Evolutionary conservation across 2,888 invertebrate species (phyloP).

Genomic region (Diarsia mendica): DNA sequence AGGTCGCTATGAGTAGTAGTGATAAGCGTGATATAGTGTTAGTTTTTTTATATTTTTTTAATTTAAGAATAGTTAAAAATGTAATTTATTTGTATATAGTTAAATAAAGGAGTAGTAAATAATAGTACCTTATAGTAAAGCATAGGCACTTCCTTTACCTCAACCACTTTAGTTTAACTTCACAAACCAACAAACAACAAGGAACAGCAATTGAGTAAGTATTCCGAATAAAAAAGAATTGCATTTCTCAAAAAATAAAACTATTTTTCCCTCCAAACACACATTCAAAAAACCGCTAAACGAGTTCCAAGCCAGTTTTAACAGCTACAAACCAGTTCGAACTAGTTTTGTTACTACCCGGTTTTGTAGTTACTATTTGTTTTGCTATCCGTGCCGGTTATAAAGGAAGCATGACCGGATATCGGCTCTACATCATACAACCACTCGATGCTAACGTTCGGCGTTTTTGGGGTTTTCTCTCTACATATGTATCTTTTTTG

Average conservation of each 20-base stretch:
- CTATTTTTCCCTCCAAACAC: neutral
- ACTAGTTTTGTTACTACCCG: constrained; percentile 20
- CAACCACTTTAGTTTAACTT: too few relatives aligned
- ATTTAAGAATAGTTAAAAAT: too few relatives aligned
- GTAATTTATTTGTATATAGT: too few relatives aligned
- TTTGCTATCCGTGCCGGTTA: constrained; percentile 35
- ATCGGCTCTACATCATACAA: constrained; percentile 48
- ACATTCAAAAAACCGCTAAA: constrained; percentile 21
- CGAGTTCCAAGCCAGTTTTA: constrained; percentile 26
- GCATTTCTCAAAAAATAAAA: neutral
- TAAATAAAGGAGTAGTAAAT: too few relatives aligned
- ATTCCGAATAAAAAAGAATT: too few relatives aligned
- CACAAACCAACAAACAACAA: too few relatives aligned
- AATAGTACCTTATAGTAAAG: too few relatives aligned
- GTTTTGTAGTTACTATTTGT: constrained; percentile 26
- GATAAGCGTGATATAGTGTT: too few relatives aligned
- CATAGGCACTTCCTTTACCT: too few relatives aligned
- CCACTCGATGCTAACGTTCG: constrained; percentile 36
- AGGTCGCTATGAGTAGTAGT: too few relatives aligned
- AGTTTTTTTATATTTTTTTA: too few relatives aligned
- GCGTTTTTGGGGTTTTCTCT: constrained; percentile 24
- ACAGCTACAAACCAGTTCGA: constrained; percentile 34
- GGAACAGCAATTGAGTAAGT: too few relatives aligned
- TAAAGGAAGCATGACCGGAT: constrained; percentile 50
- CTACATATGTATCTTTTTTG: constrained; percentile 15